Conservation (phyloP, 2,888 invertebrate species). For the Harpalus rufipes region DNA sequence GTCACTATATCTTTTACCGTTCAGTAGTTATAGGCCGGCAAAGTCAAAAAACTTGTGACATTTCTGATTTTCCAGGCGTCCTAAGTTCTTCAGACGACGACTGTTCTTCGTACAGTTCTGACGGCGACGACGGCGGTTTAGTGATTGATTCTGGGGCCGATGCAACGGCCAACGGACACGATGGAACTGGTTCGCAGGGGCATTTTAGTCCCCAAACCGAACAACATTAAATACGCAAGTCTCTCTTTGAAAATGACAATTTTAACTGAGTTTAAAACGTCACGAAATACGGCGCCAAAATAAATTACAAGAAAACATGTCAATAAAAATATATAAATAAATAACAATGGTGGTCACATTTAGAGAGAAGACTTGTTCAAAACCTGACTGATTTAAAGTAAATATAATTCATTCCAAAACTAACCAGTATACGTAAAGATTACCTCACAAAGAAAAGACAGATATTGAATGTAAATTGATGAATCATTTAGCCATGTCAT, state of each 20-base stretch:
- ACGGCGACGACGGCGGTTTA: slow-evolving; percentile 79
- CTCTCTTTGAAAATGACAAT: not conserved
- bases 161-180: slow-evolving; percentile 74
- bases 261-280: too few species aligned
- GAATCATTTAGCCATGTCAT: not conserved
- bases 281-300: too few species aligned
- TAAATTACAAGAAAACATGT: too few species aligned
- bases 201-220: not conserved
- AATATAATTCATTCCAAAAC: slow-evolving; percentile 12
- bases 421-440: slow-evolving; percentile 82
- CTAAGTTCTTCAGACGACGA: slow-evolving; percentile 83
- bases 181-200: slow-evolving; percentile 67
- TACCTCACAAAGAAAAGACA: slow-evolving; percentile 78
- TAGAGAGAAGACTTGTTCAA: not conserved
- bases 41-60: too few species aligned
- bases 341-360: too few species aligned
- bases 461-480: not conserved
- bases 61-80: slow-evolving; percentile 78
- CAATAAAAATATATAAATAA: too few species aligned
- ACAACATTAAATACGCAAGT: not conserved
- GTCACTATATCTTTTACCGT: too few species aligned
- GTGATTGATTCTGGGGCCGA: slow-evolving; percentile 73
- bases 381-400: not conserved
- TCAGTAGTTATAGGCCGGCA: too few species aligned
- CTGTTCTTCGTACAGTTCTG: slow-evolving; percentile 81